A percentile compares a stretch with the other conserved stretches of the same genome.
These are phyloP conservation scores for Stichopus horrens DNA, from an alignment of 53 echinoderm and acorn worm genomes.

Conservation along the genomic window DNA sequence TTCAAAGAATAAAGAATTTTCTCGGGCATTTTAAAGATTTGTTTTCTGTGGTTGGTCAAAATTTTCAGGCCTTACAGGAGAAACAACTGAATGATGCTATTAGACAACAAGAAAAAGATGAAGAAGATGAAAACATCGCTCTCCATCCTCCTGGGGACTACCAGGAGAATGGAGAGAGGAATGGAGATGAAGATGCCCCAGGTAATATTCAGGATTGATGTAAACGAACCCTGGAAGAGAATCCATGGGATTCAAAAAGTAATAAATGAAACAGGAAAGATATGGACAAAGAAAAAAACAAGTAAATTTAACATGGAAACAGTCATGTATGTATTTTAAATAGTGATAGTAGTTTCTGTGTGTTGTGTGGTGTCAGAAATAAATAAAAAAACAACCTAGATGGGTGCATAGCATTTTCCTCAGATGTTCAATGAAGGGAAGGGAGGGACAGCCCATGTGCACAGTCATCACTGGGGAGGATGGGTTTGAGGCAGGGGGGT, in stretches of 20 bases:
- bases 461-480: too few relatives aligned
- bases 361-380: too few relatives aligned
- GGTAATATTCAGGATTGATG: not conserved
- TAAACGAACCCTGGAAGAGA: not conserved
- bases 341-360: too few relatives aligned
- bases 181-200: not conserved
- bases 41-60: too few relatives aligned
- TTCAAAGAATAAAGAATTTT: too few relatives aligned
- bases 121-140: conserved; percentile 7
- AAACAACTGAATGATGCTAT: not conserved
- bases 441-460: too few relatives aligned
- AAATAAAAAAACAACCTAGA: too few relatives aligned
- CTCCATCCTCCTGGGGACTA: not conserved
- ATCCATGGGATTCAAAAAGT: not conserved
- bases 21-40: too few relatives aligned
- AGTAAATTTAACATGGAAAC: not conserved
- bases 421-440: too few relatives aligned
- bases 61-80: conserved; percentile 17
- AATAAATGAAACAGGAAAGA: not conserved
- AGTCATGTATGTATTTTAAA: too few relatives aligned
- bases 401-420: too few relatives aligned
- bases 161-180: not conserved
- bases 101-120: not conserved
- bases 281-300: not conserved
- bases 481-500: too few relatives aligned